Base-by-base conservation (phyloP, 2,888 invertebrate species). In the Erynnis tages region DNA sequence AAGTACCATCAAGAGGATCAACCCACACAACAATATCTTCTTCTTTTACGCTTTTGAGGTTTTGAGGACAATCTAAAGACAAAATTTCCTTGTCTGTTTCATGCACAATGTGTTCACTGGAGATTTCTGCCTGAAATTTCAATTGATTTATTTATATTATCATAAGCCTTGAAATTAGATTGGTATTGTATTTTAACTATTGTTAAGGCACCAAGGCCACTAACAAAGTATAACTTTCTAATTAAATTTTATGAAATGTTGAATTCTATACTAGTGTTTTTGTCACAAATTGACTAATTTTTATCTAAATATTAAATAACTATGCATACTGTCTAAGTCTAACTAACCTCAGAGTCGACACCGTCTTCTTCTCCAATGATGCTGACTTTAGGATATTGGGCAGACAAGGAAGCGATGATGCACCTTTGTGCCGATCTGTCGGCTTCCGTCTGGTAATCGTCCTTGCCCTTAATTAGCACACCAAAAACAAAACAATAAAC, bases 371-470 rank as follows among this genome's bases (percentile, higher is more conserved):
- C 99, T 0, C 98, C 97, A 66, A 97, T 96, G 54, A 98, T 94
- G 32, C 92, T 93, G 0, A 96, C 76, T 63, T 91, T 92, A 0
- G 98, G 97, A 82, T 97, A 99, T 66, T 95, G 94, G 55, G 92
- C 92, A 25, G 93, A 90, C 2, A 99, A 90, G 1, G 98, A 97
- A 16, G 95, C 94, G 55, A 98, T 92, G 55, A 99, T 99, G 75
- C 97, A 98, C 59, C 93, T 92, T 81, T 99, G 98, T 0, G 98
- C 98, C 19, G 96, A 95, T 60, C 99, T 92, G 77, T 99, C 99
- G 4, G 99, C 99, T 89, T 98, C 98, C 2, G 99, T 99, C 91
- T 99, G 99, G 34, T 97, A 91, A 85, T 99, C 99, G 90, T 98
- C 95, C 72, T 94, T 94, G 13, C 95, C 97, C 93, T 95, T 68